Evolutionary conservation across 1,140 invertebrate genomes (phyloP).

Genomic region (Tenebrio molitor): DNA sequence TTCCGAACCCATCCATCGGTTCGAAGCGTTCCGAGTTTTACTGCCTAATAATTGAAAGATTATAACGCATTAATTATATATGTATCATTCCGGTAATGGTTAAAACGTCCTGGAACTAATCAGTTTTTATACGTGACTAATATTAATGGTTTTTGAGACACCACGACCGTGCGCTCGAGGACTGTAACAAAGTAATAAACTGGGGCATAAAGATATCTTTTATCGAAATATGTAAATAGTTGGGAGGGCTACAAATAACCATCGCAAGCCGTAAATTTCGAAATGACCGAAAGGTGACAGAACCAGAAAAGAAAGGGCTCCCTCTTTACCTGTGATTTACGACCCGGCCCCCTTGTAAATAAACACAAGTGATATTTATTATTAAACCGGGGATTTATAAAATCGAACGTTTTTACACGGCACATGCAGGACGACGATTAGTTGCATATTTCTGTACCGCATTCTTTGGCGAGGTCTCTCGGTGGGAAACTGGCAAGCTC

Average conservation of each 20-base stretch:
- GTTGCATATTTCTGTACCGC: conserved; percentile 39
- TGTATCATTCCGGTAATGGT: conserved; percentile 29
- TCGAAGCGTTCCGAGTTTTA: conserved; percentile 18
- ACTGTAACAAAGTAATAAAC: conserved; percentile 36
- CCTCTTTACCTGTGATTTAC: conserved; percentile 29
- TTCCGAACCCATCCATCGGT: conserved; percentile 2
- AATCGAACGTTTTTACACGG: conserved; percentile 28
- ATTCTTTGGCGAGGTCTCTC: conserved; percentile 39
- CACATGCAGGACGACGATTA: conserved; percentile 22
- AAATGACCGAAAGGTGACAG: conserved; percentile 37
- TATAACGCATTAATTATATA: conserved; percentile 38
- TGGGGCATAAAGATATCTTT: conserved; percentile 34
- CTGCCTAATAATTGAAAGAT: conserved; percentile 32
- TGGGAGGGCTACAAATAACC: conserved; percentile 30
- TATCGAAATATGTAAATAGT: conserved; percentile 38
- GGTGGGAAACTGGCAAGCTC: conserved; percentile 29
- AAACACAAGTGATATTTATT: conserved; percentile 40
- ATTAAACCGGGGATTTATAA: conserved; percentile 12
- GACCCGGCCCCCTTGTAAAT: conserved; percentile 26
- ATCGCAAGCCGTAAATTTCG: conserved; percentile 25
- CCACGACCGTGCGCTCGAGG: conserved; percentile 13
- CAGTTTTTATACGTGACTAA: conserved; percentile 40
- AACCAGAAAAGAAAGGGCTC: conserved; percentile 29
- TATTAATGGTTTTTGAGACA: conserved; percentile 35
- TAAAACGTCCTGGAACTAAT: conserved; percentile 34